Percentiles rank a stretch among this genome's conserved stretches.
phyloP scores from a whole-genome alignment of 2,888 invertebrate genomes.

The Caradrina clavipalpis region DNA sequence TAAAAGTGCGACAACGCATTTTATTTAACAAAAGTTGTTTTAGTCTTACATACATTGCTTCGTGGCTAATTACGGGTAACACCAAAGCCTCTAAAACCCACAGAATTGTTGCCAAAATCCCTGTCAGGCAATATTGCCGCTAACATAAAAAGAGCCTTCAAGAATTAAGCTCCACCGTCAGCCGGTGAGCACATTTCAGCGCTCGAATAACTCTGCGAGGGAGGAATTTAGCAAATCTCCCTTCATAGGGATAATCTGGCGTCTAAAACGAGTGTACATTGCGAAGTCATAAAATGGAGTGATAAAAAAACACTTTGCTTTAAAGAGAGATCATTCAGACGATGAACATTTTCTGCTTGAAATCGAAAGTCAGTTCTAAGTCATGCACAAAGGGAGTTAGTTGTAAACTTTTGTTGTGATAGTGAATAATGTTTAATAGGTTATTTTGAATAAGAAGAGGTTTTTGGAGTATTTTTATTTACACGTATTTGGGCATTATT shows the following conservation, averaged over 20 bases:
- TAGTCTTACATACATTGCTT: not conserved
- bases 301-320: slow-evolving; percentile 5
- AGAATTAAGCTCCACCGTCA: slow-evolving; percentile 51
- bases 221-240: slow-evolving; percentile 56
- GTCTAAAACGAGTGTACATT: slow-evolving; percentile 39
- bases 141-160: slow-evolving; percentile 47
- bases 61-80: slow-evolving; percentile 17
- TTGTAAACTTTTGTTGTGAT: not conserved
- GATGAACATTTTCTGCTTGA: not conserved
- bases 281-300: slow-evolving; percentile 35
- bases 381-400: no score
- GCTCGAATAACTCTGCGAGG: slow-evolving; percentile 50
- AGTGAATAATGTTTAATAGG: no score
- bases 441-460: no score
- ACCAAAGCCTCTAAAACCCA: slow-evolving; percentile 17
- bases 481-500: no score
- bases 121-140: slow-evolving; percentile 31
- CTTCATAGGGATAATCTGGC: slow-evolving; percentile 59
- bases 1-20: no score
- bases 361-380: no score
- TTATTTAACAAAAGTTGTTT: not conserved
- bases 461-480: no score
- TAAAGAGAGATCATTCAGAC: not conserved
- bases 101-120: slow-evolving; percentile 13
- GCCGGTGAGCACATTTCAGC: slow-evolving; percentile 52